Evolutionary conservation across 2,888 invertebrate species (phyloP), one percentile per base, ranked within the genome.

Genomic region (Diaprepes abbreviatus): DNA sequence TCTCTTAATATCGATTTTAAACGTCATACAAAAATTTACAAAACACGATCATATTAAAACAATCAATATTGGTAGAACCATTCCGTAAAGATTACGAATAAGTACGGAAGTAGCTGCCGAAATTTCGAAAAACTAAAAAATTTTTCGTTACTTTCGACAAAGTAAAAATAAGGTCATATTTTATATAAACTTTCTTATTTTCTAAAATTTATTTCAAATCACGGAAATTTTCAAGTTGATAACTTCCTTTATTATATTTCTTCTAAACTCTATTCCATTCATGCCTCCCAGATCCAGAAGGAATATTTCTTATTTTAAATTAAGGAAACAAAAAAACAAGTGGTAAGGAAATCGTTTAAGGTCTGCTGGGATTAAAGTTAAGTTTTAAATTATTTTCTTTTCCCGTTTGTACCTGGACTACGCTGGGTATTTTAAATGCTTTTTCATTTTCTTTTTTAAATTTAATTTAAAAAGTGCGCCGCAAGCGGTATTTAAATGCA

Each of bases 361-460:
- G 52, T 59, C 28, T 28, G 40, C 43, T n/a, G 59, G 52, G 59
- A 66, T 66, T 66, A 66, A 50, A 50, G 59, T 58, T 50, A 66
- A 66, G 50, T 66, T 59, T 66, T 38, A 59, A 59, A 66, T 59
- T 66, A 66, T 66, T 66, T 64, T 66, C 66, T 45, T 66, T 59
- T 19, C 50, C 48, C 38, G 38, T 50, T 36, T 48, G 36, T 59
- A 50, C 52, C 66, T 66, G 58, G 59, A 33, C 58, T 66, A 52
- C 33, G 58, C 52, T 66, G 50, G 52, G 59, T 59, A 28, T 66
- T 66, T 66, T 52, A 66, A 66, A 66, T 59, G 59, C 31, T 14
- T 58, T 66, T 66, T 66, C 59, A 59, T 66, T 59, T 59, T 59
- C 59, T 50, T 59, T 50, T 66, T 66, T 50, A 58, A 59, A 66